A percentile compares a stretch with the other conserved stretches of the same genome.
phyloP scores from a whole-genome alignment of 2,113 vertebrate genomes.

The Diadophis punctatus region DNA sequence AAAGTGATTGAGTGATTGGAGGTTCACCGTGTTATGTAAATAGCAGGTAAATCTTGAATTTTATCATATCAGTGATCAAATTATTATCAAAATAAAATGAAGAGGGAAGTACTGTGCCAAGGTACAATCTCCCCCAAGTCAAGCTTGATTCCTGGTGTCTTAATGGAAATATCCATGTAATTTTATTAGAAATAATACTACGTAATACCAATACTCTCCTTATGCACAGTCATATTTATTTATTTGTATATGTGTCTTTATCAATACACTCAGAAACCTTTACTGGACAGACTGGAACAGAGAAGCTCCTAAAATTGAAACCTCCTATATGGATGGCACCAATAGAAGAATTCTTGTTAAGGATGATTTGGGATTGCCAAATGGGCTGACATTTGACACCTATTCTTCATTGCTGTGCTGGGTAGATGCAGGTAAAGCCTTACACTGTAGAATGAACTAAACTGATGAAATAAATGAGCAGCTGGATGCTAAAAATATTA shows the following conservation, averaged over 20 bases:
- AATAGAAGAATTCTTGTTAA: constrained; percentile 84
- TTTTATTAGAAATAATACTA: background rate
- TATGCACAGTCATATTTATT: background rate
- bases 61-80: background rate
- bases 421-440: constrained; percentile 86
- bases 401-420: constrained; percentile 85
- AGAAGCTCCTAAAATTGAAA: constrained; percentile 89
- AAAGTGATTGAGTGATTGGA: background rate
- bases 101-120: background rate
- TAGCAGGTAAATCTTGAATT: background rate
- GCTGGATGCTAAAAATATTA: background rate
- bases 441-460: background rate
- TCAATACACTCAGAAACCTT: constrained; percentile 71
- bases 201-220: background rate
- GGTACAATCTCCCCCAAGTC: background rate
- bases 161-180: background rate
- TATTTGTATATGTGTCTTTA: constrained; percentile 12
- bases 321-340: constrained; percentile 88
- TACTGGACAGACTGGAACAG: constrained; percentile 96
- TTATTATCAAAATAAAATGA: background rate
- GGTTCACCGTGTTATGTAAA: background rate
- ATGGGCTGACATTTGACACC: constrained; percentile 83
- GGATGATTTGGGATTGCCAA: constrained; percentile 85
- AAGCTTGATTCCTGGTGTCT: background rate
- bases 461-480: background rate